Conservation (phyloP, 2,888 invertebrate genomes). For the Apocheima hispidaria region DNA sequence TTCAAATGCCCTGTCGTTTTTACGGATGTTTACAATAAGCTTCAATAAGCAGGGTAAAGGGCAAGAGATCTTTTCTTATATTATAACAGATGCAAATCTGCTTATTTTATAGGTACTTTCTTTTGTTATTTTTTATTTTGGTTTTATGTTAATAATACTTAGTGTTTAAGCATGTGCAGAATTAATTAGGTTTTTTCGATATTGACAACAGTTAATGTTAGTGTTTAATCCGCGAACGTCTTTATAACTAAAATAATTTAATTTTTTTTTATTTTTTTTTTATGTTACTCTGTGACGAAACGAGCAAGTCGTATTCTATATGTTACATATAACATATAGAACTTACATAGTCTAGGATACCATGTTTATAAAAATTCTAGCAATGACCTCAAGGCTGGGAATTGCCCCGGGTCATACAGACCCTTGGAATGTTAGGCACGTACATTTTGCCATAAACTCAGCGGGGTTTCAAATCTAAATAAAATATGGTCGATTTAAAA, state of each 20-base stretch:
- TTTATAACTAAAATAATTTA: no score
- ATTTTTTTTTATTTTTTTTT: no score
- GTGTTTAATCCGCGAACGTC: no score
- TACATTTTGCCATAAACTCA: neutral
- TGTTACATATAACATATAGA: no score
- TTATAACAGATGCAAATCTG: conserved; percentile 23
- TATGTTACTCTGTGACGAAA: no score
- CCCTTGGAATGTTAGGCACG: neutral
- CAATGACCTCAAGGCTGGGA: conserved; percentile 20
- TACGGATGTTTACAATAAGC: conserved; percentile 51
- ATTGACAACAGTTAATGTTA: no score
- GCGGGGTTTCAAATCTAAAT: conserved; percentile 9
- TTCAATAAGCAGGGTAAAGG: conserved; percentile 28
- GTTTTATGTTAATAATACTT: neutral
- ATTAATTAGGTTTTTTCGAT: no score
- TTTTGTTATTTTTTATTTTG: neutral
- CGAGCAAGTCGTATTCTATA: no score
- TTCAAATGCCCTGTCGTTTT: conserved; percentile 40
- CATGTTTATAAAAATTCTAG: neutral
- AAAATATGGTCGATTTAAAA: neutral
- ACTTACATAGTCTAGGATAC: no score
- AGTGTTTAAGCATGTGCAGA: no score
- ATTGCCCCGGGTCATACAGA: conserved; percentile 10
- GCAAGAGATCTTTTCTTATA: conserved; percentile 28
- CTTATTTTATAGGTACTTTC: conserved; percentile 7